Evolutionary conservation across 2,797 vertebrate species (phyloP).

Genomic region (Mergus octosetaceus): DNA sequence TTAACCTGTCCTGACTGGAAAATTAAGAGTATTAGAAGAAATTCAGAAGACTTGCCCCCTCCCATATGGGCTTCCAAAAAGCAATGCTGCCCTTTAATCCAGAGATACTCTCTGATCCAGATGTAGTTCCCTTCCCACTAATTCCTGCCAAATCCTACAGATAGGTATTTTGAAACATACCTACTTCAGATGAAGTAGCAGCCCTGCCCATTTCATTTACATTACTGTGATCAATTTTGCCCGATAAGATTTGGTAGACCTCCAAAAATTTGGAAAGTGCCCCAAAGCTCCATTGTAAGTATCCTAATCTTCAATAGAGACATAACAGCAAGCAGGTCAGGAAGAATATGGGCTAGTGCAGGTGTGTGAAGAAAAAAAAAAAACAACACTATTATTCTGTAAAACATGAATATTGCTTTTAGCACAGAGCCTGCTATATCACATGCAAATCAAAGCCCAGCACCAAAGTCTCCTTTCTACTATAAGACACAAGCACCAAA

Average conservation of each 20-base stretch:
- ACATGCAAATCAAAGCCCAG: background rate
- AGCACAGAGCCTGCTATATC: background rate
- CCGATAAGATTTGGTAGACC: background rate
- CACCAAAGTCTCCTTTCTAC: background rate
- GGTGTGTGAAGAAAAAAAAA: rapidly evolving
- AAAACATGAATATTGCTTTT: background rate
- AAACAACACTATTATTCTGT: rapidly evolving
- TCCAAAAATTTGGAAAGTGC: background rate
- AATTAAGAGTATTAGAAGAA: background rate
- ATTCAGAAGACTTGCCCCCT: background rate
- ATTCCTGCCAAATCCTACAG: background rate
- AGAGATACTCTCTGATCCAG: background rate
- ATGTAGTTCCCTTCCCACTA: background rate
- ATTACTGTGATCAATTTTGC: background rate
- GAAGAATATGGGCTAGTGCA: background rate
- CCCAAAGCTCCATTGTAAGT: background rate
- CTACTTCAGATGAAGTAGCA: background rate
- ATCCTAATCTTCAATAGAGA: rapidly evolving
- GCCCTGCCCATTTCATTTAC: rapidly evolving
- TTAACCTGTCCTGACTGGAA: background rate
- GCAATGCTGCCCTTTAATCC: background rate
- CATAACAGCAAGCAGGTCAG: background rate
- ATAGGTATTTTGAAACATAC: background rate
- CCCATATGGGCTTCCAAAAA: background rate
- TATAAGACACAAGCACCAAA: background rate